Percentiles rank a stretch among this genome's conserved stretches.
Conservation (phyloP, 2,888 invertebrate species). For the Pecten maximus region DNA sequence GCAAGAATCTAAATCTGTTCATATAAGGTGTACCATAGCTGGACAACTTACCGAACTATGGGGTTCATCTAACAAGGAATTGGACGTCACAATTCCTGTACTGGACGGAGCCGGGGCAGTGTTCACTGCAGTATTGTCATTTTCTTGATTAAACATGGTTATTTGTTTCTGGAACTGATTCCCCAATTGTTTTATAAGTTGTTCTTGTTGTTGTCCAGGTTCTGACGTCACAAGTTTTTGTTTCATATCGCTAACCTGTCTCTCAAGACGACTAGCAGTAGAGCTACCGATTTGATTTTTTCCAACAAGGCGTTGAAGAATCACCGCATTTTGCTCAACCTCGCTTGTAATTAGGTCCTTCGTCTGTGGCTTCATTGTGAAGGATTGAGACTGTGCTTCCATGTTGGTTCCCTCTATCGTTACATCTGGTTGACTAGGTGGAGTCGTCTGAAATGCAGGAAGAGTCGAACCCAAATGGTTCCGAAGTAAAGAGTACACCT, state of each 20-base stretch:
- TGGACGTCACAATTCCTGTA: neutral
- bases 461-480: neutral
- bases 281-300: neutral
- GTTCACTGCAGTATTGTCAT: neutral
- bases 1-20: too few species aligned
- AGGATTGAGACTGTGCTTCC: neutral
- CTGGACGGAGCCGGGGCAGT: neutral
- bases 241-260: neutral
- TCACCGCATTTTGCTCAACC: neutral
- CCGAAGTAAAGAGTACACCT: neutral
- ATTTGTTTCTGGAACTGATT: neutral
- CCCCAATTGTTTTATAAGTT: neutral
- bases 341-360: neutral
- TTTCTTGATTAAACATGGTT: neutral
- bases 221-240: neutral
- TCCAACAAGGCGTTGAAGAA: slow-evolving; percentile 1
- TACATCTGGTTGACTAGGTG: neutral
- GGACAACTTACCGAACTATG: slow-evolving; percentile 14
- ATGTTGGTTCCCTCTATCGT: too few species aligned
- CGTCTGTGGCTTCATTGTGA: neutral
- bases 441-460: neutral
- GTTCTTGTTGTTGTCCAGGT: neutral
- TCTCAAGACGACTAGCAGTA: neutral
- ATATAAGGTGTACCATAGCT: neutral
- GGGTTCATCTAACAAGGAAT: neutral